Evolutionary conservation across 2,888 invertebrate genomes (phyloP), one percentile per base, ranked within the genome.

Genomic region (Adelphocoris suturalis): DNA sequence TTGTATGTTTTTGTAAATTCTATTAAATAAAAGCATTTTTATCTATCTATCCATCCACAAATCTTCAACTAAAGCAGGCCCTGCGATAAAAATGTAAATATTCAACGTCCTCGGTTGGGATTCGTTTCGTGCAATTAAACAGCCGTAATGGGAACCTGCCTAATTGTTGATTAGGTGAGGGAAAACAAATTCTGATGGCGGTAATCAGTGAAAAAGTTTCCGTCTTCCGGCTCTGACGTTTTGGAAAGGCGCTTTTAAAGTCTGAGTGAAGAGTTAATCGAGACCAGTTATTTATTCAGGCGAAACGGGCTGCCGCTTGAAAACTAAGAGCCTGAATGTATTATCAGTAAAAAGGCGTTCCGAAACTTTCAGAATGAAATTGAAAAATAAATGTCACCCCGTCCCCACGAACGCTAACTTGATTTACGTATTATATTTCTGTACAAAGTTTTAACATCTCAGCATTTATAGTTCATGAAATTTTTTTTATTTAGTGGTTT

Each of bases 171-270:
- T 68, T 23, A 68, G 57, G 19, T 16, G 16, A 0, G 19, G n/a
- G 57, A 57, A 37, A 37, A 37, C 7, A 27, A 7, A 12, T 23
- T 4, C 61, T 61, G 61, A 19, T 19, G 68, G 27, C 68, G 9
- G 68, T 61, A 61, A 61, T 61, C 61, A 61, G 23, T 27, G 68
- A 68, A 68, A 68, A 68, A 68, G 23, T 68, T 68, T 37, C 37
- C n/a, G n/a, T n/a, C 57, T 11, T 52, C 52, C 52, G 12, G 0
- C 52, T 2, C 9, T 68, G 68, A 68, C 68, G 68, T 68, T 68
- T 68, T 27, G 68, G 23, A 68, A 68, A 13, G 27, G 23, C 3
- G 5, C 11, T 27, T 68, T 27, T 19, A 23, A 68, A 68, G 68
- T 68, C 23, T 68, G 7, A 27, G 27, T 13, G 68, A 23, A 68